phyloP scores from a whole-genome alignment of 2,113 vertebrate genomes.

The Morone chrysops region DNA sequence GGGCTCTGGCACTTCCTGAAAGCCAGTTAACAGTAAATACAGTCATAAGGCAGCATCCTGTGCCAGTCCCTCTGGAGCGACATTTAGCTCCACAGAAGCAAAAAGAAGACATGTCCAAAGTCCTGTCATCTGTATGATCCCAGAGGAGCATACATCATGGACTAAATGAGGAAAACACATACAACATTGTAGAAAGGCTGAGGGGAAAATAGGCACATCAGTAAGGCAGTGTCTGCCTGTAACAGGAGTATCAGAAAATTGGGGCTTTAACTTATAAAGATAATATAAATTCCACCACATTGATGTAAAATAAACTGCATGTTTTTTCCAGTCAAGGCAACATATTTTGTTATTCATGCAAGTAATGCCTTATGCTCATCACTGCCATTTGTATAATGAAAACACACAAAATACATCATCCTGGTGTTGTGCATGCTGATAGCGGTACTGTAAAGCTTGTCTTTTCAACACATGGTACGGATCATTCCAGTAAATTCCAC shows the following conservation, averaged over 20 bases:
- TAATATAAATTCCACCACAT: not conserved
- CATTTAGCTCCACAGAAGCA: slow-evolving; percentile 16
- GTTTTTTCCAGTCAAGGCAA: not conserved
- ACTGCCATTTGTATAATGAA: not conserved
- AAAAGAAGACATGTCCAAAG: not conserved
- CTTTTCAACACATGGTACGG: not conserved
- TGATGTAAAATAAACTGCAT: not conserved
- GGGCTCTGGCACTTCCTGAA: slow-evolving; percentile 79
- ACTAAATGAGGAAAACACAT: slow-evolving; percentile 6
- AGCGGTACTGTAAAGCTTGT: not conserved
- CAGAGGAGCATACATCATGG: not conserved
- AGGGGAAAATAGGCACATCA: not conserved
- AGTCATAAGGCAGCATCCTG: slow-evolving; percentile 67
- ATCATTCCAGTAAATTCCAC: too few species aligned
- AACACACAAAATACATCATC: not conserved
- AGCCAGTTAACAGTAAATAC: slow-evolving; percentile 75
- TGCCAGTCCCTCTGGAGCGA: slow-evolving; percentile 52
- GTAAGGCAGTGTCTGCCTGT: not conserved
- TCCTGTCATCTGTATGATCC: not conserved
- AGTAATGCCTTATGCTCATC: not conserved
- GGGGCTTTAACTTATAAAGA: not conserved
- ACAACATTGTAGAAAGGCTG: not conserved
- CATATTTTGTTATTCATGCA: not conserved
- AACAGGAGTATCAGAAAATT: not conserved
- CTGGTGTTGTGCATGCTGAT: not conserved